Percentiles rank a stretch among this genome's conserved stretches.
These are phyloP conservation scores for Heliconius himera DNA, from an alignment of 1,140 invertebrate genomes.

Conservation along the genomic window DNA sequence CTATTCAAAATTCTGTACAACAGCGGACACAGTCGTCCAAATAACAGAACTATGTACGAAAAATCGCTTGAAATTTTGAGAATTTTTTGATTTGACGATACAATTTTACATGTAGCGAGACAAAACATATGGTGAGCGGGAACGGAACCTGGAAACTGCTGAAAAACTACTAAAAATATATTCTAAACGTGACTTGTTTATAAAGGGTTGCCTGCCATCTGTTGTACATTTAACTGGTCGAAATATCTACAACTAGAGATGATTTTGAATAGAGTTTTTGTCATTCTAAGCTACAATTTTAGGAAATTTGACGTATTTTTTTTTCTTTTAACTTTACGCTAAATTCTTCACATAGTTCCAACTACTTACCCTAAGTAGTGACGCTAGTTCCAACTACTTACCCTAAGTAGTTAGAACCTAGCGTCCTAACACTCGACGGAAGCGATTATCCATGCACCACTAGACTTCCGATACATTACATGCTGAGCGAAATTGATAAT, in stretches of 20 bases:
- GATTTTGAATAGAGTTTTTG: background rate
- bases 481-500: too few relatives aligned
- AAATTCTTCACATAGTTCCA: too few relatives aligned
- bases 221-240: slow-evolving; percentile 2
- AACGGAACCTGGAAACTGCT: background rate
- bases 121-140: slow-evolving; percentile 33
- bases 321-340: too few relatives aligned
- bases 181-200: slow-evolving; percentile 11
- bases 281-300: background rate
- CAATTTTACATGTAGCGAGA: slow-evolving; percentile 9
- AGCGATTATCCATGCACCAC: too few relatives aligned
- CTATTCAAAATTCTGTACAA: background rate
- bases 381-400: too few relatives aligned
- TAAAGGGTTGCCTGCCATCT: slow-evolving; percentile 29
- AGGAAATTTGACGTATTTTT: background rate
- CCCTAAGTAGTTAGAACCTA: too few relatives aligned
- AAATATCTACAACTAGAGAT: background rate
- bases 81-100: background rate
- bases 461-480: too few relatives aligned
- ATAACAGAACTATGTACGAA: background rate
- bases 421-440: too few relatives aligned
- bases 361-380: too few relatives aligned
- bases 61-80: background rate
- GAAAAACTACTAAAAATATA: slow-evolving; percentile 15
- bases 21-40: background rate